phyloP scores from a whole-genome alignment of 2,888 invertebrate species.

The Brachypalpus laphriformis region DNA sequence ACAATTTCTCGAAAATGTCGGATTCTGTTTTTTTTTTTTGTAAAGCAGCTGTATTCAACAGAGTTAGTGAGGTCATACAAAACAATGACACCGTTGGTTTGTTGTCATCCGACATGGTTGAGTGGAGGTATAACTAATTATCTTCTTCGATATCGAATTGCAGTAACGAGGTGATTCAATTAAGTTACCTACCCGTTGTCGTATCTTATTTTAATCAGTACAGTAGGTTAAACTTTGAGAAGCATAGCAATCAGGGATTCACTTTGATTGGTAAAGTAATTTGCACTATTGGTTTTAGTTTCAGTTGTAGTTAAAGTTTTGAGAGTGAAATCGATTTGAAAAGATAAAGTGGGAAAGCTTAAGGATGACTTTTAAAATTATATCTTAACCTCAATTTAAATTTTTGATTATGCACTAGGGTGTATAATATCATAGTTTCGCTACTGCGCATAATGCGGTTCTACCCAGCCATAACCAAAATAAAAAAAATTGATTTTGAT shows the following conservation, averaged over 20 bases:
- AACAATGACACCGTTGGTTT: constrained; percentile 8
- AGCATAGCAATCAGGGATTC: neutral
- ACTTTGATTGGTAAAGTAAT: constrained; percentile 7
- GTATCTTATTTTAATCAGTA: neutral
- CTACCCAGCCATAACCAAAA: neutral
- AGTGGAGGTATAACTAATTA: neutral
- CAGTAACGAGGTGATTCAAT: constrained; percentile 7
- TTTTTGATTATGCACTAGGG: neutral
- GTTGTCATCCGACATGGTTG: constrained; percentile 19
- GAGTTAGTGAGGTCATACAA: neutral
- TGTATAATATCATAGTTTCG: neutral
- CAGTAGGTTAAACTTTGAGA: neutral
- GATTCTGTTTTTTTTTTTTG: too few relatives aligned
- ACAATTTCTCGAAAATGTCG: too few relatives aligned
- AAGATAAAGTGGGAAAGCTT: neutral
- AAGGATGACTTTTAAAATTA: neutral
- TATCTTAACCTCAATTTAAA: neutral
- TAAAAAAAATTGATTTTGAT: constrained; percentile 8
- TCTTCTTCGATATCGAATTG: constrained; percentile 2
- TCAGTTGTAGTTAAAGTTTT: neutral
- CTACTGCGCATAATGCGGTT: neutral
- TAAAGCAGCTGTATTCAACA: too few relatives aligned
- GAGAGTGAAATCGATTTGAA: neutral
- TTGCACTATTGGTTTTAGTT: neutral
- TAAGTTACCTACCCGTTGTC: neutral